These are phyloP conservation scores for Hoplostethus atlanticus DNA, from an alignment of 2,797 vertebrate genomes.

Conservation along the genomic window DNA sequence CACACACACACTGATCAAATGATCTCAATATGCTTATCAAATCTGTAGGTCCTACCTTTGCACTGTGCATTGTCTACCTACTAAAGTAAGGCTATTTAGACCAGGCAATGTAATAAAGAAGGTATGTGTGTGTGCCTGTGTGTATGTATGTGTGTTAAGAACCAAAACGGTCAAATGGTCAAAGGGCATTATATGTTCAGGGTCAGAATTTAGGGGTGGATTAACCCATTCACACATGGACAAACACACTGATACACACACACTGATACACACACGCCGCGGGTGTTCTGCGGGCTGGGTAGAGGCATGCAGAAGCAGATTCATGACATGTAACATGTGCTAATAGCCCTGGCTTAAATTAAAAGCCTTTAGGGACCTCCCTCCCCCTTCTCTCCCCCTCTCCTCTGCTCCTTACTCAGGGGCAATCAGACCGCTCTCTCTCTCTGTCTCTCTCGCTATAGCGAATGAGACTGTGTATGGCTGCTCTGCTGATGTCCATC, in stretches of 20 bases:
- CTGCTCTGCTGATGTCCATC: constrained; percentile 24
- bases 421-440: constrained; percentile 38
- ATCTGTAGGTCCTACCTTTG: constrained; percentile 32
- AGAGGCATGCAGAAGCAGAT: constrained; percentile 75
- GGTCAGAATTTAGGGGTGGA: constrained; percentile 7
- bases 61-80: constrained; percentile 17
- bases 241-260: constrained; percentile 7
- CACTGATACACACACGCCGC: constrained; percentile 32
- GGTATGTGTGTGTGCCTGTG: neutral
- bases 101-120: neutral
- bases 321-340: constrained; percentile 85
- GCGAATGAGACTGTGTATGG: constrained; percentile 26
- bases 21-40: constrained; percentile 51
- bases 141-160: neutral
- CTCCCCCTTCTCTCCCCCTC: constrained; percentile 29
- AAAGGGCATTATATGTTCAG: constrained; percentile 3
- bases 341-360: constrained; percentile 81
- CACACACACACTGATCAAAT: constrained; percentile 51
- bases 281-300: constrained; percentile 56
- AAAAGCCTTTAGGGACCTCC: constrained; percentile 78
- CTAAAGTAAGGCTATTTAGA: neutral
- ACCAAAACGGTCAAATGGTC: neutral
- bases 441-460: constrained; percentile 20
- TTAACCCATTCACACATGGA: constrained; percentile 34
- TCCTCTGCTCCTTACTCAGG: constrained; percentile 38